Conservation (phyloP, 2,888 invertebrate genomes). For the Agrilus mali region DNA sequence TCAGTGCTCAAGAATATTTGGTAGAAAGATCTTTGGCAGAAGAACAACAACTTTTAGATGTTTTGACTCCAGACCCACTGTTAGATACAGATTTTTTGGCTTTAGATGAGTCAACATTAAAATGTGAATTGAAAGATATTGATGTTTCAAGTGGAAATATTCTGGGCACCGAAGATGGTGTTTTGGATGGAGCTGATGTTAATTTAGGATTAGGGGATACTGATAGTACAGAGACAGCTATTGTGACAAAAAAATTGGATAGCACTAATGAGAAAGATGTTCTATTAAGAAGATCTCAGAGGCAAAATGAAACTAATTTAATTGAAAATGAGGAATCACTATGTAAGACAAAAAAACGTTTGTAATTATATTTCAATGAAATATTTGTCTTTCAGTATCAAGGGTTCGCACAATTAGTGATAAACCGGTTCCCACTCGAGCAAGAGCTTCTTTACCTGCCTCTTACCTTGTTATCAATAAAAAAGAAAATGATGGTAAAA, state of each 20-base stretch:
- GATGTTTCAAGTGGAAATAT: slow-evolving; percentile 8
- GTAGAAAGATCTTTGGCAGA: slow-evolving; percentile 27
- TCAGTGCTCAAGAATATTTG: slow-evolving; percentile 20
- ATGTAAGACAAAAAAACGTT: slow-evolving; percentile 18
- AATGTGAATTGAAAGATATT: slow-evolving; percentile 25
- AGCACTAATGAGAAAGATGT: background rate
- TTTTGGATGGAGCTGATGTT: background rate
- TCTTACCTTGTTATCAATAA: slow-evolving; percentile 46
- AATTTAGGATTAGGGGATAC: slow-evolving; percentile 6
- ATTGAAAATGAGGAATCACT: slow-evolving; percentile 24
- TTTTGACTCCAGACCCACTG: slow-evolving; percentile 24
- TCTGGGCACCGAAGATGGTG: no score
- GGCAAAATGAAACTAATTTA: slow-evolving; percentile 8
- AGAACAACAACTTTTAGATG: slow-evolving; percentile 27
- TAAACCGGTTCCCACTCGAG: slow-evolving; percentile 58
- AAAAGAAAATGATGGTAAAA: slow-evolving; percentile 26
- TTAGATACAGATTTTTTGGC: slow-evolving; percentile 23
- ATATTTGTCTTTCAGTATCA: slow-evolving; percentile 21
- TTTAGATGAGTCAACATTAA: slow-evolving; percentile 27
- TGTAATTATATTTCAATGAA: background rate
- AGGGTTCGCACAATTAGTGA: slow-evolving; percentile 37
- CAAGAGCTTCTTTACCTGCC: slow-evolving; percentile 64
- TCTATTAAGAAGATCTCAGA: slow-evolving; percentile 8
- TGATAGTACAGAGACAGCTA: background rate
- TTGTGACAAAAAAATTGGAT: slow-evolving; percentile 3